phyloP scores from a whole-genome alignment of 1,140 invertebrate species.

The Leptinotarsa texana region DNA sequence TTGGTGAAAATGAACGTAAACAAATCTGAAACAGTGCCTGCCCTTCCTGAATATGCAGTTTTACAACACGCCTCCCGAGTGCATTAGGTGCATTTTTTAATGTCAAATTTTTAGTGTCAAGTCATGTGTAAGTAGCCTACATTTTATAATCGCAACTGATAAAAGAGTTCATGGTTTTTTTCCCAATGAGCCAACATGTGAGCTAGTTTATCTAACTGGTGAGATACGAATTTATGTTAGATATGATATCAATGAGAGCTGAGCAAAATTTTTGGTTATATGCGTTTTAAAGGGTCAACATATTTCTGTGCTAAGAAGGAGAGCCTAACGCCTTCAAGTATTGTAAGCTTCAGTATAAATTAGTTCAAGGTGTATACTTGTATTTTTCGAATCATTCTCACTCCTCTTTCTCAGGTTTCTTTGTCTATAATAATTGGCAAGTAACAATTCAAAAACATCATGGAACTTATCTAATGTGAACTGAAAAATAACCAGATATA shows the following conservation, averaged over 20 bases:
- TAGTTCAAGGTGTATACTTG: no score
- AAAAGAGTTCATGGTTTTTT: constrained; percentile 5
- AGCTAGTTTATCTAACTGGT: constrained; percentile 24
- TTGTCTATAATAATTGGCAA: not conserved
- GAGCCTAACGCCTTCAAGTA: no score
- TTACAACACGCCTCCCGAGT: constrained; percentile 11
- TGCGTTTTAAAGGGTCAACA: constrained; percentile 18
- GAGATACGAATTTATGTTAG: constrained; percentile 22
- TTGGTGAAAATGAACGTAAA: not conserved
- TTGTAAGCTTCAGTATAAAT: no score
- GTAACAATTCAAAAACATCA: not conserved
- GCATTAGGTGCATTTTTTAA: constrained; percentile 24
- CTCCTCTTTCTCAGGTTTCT: no score
- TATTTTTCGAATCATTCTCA: no score
- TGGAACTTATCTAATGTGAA: not conserved
- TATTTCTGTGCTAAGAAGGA: not conserved
- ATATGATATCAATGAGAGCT: no score
- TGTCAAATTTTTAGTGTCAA: constrained; percentile 38
- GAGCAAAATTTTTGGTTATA: not conserved
- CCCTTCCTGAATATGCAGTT: not conserved
- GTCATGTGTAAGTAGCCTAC: constrained; percentile 36
- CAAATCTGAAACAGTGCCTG: not conserved
- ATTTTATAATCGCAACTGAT: constrained; percentile 9
- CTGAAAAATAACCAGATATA: not conserved
- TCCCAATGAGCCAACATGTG: constrained; percentile 9